Percentiles rank a stretch among this genome's conserved stretches.
These are phyloP conservation scores for Junonia oenone DNA, from an alignment of 2,888 invertebrate species.

Conservation along the genomic window DNA sequence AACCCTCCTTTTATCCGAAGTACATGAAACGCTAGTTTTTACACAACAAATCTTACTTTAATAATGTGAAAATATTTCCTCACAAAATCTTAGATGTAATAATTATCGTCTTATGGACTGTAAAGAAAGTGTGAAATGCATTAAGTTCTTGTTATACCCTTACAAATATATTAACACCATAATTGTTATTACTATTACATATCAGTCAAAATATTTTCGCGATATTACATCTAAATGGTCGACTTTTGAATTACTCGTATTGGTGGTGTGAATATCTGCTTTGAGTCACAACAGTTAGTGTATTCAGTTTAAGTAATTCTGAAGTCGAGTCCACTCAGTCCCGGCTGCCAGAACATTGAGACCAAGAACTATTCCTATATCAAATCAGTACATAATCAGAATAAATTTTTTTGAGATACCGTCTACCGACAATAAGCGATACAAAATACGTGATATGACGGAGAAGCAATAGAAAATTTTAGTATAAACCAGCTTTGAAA, in stretches of 20 bases:
- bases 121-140: constrained; percentile 79
- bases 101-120: constrained; percentile 70
- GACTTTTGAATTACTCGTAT: constrained; percentile 21
- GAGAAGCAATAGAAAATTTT: constrained; percentile 34
- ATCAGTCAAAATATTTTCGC: constrained; percentile 76
- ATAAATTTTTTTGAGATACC: constrained; percentile 13
- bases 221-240: constrained; percentile 47
- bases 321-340: constrained; percentile 19
- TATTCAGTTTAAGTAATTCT: constrained; percentile 14
- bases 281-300: background rate
- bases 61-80: constrained; percentile 76
- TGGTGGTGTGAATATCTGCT: background rate
- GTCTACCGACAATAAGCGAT: constrained; percentile 14
- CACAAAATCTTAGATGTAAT: constrained; percentile 66
- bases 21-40: constrained; percentile 69
- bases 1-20: constrained; percentile 68
- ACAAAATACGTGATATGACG: constrained; percentile 23
- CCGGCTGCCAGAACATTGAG: constrained; percentile 21
- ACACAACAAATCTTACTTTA: constrained; percentile 76
- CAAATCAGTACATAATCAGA: constrained; percentile 20
- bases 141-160: constrained; percentile 73
- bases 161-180: constrained; percentile 75
- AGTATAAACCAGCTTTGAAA: constrained; percentile 46
- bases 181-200: constrained; percentile 58
- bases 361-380: constrained; percentile 21